Base-by-base conservation (phyloP, 1,140 invertebrate species). In the Bacillus rossius region DNA sequence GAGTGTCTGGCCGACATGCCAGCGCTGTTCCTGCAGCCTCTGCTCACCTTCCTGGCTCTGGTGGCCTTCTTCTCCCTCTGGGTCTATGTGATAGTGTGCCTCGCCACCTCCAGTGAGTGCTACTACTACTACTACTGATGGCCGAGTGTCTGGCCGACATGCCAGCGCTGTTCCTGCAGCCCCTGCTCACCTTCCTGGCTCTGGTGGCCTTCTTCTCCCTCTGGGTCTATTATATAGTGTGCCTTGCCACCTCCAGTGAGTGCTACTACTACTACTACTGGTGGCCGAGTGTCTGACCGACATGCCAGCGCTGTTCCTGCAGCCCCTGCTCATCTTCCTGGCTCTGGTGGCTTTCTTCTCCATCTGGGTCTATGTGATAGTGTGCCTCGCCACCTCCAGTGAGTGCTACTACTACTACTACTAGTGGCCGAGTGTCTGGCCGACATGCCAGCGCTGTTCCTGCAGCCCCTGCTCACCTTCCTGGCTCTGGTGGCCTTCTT, bases 381-480 rank as follows among this genome's bases (percentile, higher is more conserved):
- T 85, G 22, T 84, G 77, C 65, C 72, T 89, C 4, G 81, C 82
- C n/a, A 87, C 86, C 62, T 79, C 85, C 37, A 79, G 87, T 89
- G 77, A 82, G 83, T 78, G 41, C n/a, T n/a, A n/a, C n/a, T n/a
- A n/a, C n/a, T n/a, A n/a, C n/a, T n/a, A n/a, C n/a, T n/a, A n/a
- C n/a, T n/a, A n/a, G n/a, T n/a, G n/a, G n/a, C n/a, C n/a, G n/a
- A n/a, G n/a, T n/a, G n/a, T n/a, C n/a, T n/a, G n/a, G n/a, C 84
- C 48, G 84, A 85, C 66, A 80, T 96, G 60, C 93, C 94, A 5
- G 84, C 82, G n/a, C 73, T 98, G 22, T 86, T 96, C 66, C 75
- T 94, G 19, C 93, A 95, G 68, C 94, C 94, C 1, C 69, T 96
- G 1, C 75, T 93, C 57, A 96, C 94, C 0, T 94, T 94, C 69